Percentiles rank a stretch among this genome's conserved stretches.
Evolutionary conservation across 1,140 invertebrate genomes (phyloP).

Genomic region (Anastrepha ludens): DNA sequence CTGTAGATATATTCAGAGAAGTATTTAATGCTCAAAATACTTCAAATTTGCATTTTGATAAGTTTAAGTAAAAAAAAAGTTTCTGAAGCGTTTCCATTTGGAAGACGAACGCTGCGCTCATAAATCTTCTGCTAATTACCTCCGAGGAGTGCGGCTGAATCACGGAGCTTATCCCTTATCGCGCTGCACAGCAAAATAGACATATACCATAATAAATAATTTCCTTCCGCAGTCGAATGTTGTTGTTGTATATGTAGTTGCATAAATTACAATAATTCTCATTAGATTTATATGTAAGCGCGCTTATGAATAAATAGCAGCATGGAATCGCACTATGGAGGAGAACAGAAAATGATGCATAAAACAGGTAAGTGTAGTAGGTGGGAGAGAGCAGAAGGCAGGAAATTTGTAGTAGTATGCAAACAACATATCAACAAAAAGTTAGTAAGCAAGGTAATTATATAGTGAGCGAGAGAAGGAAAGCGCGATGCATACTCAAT

Average conservation of each 20-base stretch:
- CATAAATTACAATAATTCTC: slow-evolving; percentile 35
- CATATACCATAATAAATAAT: slow-evolving; percentile 43
- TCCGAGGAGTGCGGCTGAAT: background rate
- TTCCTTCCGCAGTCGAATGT: background rate
- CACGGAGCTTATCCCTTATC: slow-evolving; percentile 28
- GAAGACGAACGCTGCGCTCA: background rate
- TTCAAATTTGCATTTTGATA: too few species aligned
- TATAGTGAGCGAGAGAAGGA: too few species aligned
- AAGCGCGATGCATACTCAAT: too few species aligned
- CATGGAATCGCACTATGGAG: background rate
- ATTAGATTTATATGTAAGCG: background rate
- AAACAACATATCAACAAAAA: too few species aligned
- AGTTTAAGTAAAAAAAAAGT: too few species aligned
- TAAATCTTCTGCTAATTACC: slow-evolving; percentile 20
- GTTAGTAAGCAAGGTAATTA: too few species aligned
- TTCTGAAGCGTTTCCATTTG: background rate
- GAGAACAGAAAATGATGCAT: too few species aligned
- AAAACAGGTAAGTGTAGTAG: too few species aligned
- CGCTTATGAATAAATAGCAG: background rate
- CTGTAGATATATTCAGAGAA: too few species aligned
- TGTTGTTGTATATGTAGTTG: background rate
- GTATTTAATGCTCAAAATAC: too few species aligned
- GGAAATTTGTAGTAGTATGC: too few species aligned
- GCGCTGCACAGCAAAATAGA: background rate
- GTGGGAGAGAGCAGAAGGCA: background rate